A percentile compares a stretch with the other conserved stretches of the same genome.
These are phyloP conservation scores for Hycleus phaleratus DNA, from an alignment of 1,140 invertebrate genomes.

Conservation along the genomic window DNA sequence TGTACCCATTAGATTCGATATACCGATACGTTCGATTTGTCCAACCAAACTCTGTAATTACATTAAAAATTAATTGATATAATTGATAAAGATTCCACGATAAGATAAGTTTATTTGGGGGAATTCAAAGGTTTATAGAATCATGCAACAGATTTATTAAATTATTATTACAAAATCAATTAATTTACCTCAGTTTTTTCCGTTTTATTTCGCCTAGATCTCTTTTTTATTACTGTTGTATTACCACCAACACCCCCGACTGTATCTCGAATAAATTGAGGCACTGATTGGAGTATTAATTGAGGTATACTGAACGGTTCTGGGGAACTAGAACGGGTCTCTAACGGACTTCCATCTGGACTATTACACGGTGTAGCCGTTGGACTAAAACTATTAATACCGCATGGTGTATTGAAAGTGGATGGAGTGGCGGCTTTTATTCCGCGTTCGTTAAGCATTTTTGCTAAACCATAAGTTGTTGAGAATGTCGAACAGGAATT, in stretches of 20 bases:
- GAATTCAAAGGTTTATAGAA: too few relatives aligned
- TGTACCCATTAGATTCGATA: slow-evolving; percentile 58
- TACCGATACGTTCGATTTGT: slow-evolving; percentile 60
- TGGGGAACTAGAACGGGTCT: slow-evolving; percentile 52
- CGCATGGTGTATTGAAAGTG: slow-evolving; percentile 58
- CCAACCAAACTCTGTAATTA: slow-evolving; percentile 49
- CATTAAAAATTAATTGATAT: neutral
- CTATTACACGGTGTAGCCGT: slow-evolving; percentile 80
- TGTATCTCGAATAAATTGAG: slow-evolving; percentile 64
- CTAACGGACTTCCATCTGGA: slow-evolving; percentile 53
- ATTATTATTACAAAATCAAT: too few relatives aligned
- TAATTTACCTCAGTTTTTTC: slow-evolving; percentile 7
- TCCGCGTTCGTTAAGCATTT: slow-evolving; percentile 67
- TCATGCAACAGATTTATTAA: too few relatives aligned
- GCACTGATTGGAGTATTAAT: slow-evolving; percentile 60
- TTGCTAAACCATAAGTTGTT: slow-evolving; percentile 68
- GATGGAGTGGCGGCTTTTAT: slow-evolving; percentile 65
- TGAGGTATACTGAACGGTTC: slow-evolving; percentile 46
- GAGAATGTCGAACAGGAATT: slow-evolving; percentile 73
- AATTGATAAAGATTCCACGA: too few relatives aligned
- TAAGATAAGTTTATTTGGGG: too few relatives aligned
- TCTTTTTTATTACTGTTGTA: slow-evolving; percentile 37
- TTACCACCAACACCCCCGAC: slow-evolving; percentile 49
- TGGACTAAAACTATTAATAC: slow-evolving; percentile 57
- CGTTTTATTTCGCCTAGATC: slow-evolving; percentile 7